These are phyloP conservation scores for Triplophysa tibetana DNA, from an alignment of 2,113 vertebrate genomes.

Conservation along the genomic window DNA sequence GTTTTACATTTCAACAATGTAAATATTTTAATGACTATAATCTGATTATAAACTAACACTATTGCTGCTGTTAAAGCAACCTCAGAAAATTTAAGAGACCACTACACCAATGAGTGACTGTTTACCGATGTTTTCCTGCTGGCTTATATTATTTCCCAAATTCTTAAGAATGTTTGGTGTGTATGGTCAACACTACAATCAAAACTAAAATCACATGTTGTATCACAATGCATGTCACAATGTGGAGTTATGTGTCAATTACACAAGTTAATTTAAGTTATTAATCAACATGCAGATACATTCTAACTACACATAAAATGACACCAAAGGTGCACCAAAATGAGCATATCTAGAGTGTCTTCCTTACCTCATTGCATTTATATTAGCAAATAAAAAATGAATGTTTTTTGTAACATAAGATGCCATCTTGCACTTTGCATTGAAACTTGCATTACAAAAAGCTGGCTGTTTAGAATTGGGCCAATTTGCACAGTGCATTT, in stretches of 20 bases:
- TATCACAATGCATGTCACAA: slow-evolving; percentile 13
- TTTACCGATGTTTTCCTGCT: too few species aligned
- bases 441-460: slow-evolving; percentile 39
- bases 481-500: slow-evolving; percentile 52
- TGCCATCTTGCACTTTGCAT: slow-evolving; percentile 9
- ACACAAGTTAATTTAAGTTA: slow-evolving; percentile 24
- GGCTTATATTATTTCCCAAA: too few species aligned
- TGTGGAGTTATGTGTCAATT: background rate
- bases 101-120: background rate
- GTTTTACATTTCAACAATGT: too few species aligned
- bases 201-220: background rate
- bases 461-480: slow-evolving; percentile 26
- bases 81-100: too few species aligned
- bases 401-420: slow-evolving; percentile 12
- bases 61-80: too few species aligned
- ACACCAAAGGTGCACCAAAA: background rate
- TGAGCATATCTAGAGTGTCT: slow-evolving; percentile 4
- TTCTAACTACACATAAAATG: slow-evolving; percentile 34
- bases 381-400: slow-evolving; percentile 22
- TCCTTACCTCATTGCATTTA: slow-evolving; percentile 10
- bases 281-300: slow-evolving; percentile 47
- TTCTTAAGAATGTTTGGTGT: too few species aligned
- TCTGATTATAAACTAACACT: too few species aligned
- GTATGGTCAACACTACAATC: background rate
- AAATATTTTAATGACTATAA: too few species aligned